phyloP scores from a whole-genome alignment of 2,888 invertebrate species.

The Incurvaria masculella region DNA sequence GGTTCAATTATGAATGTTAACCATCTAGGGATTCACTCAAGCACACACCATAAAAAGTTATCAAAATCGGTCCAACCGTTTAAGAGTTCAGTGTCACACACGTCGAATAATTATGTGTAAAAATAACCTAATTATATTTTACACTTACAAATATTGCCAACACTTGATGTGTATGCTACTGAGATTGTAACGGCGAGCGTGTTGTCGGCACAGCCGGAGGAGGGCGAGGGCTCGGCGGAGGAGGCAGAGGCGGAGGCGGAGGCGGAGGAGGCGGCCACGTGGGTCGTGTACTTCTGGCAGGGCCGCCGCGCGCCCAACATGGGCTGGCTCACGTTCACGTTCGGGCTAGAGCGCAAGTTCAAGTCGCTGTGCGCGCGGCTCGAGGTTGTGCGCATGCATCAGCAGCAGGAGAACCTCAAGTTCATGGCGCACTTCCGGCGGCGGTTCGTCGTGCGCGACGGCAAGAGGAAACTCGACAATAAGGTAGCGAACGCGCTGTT shows the following conservation, averaged over 20 bases:
- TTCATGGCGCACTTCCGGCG: slow-evolving; percentile 96
- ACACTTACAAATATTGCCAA: too few relatives aligned
- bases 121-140: too few relatives aligned
- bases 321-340: slow-evolving; percentile 99
- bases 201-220: slow-evolving; percentile 10
- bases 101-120: too few relatives aligned
- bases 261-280: slow-evolving; percentile 57
- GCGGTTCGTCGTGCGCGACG: slow-evolving; percentile 89
- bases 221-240: slow-evolving; percentile 5
- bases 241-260: slow-evolving; percentile 34
- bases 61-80: too few relatives aligned
- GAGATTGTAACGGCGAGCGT: too few relatives aligned
- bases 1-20: too few relatives aligned
- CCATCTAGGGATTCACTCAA: too few relatives aligned
- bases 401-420: slow-evolving; percentile 98
- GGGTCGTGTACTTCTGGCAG: slow-evolving; percentile 99
- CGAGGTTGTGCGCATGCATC: slow-evolving; percentile 86
- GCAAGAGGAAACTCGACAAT: slow-evolving; percentile 65
- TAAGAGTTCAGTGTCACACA: too few relatives aligned
- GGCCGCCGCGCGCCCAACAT: slow-evolving; percentile 96
- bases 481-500: too few relatives aligned
- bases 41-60: too few relatives aligned
- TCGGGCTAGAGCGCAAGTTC: slow-evolving; percentile 65
- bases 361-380: slow-evolving; percentile 24
- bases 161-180: too few relatives aligned